A percentile compares a stretch with the other conserved stretches of the same genome.
phyloP scores from a whole-genome alignment of 2,797 vertebrate species.

The Rhodeus uyekii region DNA sequence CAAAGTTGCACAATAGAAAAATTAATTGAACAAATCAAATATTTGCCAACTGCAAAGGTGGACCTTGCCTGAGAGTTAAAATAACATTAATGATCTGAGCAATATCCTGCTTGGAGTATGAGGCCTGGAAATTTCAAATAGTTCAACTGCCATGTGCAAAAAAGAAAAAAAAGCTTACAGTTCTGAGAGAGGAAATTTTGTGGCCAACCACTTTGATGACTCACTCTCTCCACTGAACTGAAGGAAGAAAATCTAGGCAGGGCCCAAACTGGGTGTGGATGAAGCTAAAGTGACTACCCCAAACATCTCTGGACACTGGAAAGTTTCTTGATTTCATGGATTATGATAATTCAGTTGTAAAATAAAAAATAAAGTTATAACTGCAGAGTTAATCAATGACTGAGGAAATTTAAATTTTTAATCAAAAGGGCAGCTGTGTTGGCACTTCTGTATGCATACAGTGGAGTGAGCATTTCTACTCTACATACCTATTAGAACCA shows the following conservation, averaged over 20 bases:
- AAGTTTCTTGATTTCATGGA: neutral
- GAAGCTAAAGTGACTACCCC: neutral
- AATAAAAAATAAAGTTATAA: too few species aligned
- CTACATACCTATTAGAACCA: neutral
- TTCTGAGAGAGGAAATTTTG: constrained; percentile 13
- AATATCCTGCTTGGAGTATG: neutral
- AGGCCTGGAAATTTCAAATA: constrained; percentile 41
- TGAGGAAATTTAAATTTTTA: neutral
- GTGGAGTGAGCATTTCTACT: neutral
- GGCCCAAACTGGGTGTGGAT: constrained; percentile 46
- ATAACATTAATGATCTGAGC: neutral
- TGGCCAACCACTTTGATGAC: constrained; percentile 42
- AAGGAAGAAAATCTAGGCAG: constrained; percentile 26
- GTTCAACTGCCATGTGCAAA: constrained; percentile 11
- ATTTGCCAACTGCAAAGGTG: neutral
- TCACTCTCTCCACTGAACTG: constrained; percentile 51
- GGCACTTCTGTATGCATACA: neutral
- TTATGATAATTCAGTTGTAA: neutral
- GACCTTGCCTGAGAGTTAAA: neutral
- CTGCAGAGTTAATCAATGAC: neutral
- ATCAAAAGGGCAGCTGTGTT: neutral
- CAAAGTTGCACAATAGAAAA: too few species aligned
- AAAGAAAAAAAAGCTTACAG: constrained; percentile 13
- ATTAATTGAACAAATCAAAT: neutral
- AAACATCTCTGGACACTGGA: neutral